phyloP scores from a whole-genome alignment of 2,797 vertebrate species.

The Mycteria americana region DNA sequence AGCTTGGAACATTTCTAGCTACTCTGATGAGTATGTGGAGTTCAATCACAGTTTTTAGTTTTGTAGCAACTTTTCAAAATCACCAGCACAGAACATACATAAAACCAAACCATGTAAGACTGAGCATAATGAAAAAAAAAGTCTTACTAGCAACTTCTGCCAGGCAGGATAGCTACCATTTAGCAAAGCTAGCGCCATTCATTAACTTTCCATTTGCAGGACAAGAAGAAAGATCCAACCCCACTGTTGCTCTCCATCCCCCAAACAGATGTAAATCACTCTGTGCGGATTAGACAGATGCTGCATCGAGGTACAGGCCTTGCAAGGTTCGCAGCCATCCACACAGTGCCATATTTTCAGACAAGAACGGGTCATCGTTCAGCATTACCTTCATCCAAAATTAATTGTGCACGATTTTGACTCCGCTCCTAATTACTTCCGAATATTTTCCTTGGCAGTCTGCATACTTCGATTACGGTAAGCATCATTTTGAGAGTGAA shows the following conservation, averaged over 20 bases:
- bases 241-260: accelerated
- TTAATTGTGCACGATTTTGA: accelerated
- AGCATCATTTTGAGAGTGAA: background rate
- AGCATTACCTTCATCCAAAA: background rate
- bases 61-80: background rate
- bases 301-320: background rate
- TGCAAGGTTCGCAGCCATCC: accelerated
- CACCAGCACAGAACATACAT: background rate
- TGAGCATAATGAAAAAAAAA: background rate
- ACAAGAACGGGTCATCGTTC: accelerated
- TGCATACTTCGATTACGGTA: accelerated
- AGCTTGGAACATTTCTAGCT: background rate
- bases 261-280: accelerated
- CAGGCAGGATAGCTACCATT: background rate
- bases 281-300: background rate
- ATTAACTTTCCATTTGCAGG: background rate
- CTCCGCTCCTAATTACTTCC: background rate
- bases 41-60: background rate
- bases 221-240: background rate
- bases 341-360: background rate
- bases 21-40: background rate
- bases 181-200: accelerated
- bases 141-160: background rate
- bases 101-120: accelerated
- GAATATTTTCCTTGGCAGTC: background rate